Base-by-base conservation (phyloP, 2,888 invertebrate genomes). In the Hydraecia micacea region DNA sequence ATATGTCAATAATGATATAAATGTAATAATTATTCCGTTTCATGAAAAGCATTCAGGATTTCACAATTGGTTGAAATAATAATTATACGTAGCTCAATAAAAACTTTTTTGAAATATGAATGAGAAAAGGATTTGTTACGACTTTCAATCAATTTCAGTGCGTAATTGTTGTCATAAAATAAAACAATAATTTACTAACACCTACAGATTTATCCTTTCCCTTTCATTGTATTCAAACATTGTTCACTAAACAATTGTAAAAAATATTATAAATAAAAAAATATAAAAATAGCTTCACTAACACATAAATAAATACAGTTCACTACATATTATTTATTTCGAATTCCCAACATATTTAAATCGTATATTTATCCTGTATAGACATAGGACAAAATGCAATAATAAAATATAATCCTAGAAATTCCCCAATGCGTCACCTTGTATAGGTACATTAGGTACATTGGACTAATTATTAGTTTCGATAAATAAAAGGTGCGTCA, bases 351-450 rank as follows among this genome's bases (percentile, higher is more conserved):
- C 63, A 63, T 21, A 39, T 70, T 3, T n/a, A 28, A 52, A 80
- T 67, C 63, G 8, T 49, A 79, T 13, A 75, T 84, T 87, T 87
- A 80, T 86, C 88, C 87, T 86, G 79, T 79, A 60, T 71, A 72
- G n/a, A 79, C 74, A 75, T 79, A 88, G 87, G 85, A 86, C 82
- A 85, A 83, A 71, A 73, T 66, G 55, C 70, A 81, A 70, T 72
- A 83, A 75, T 73, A 79, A 82, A 32, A 32, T 32, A 79, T 81
- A 81, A 74, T 77, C 78, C 75, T 83, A 82, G 79, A 81, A 86
- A 85, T 85, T 86, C 70, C 86, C 86, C 71, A 77, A 81, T 83
- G 84, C 69, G 83, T 88, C 88, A 88, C 42, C 36, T 42, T 74
- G 6, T 49, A 18, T 9, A 28, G 8, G 46, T 62, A 42, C 32